These are phyloP conservation scores for Euspilapteryx auroguttella DNA, from an alignment of 2,888 invertebrate genomes.

Conservation along the genomic window DNA sequence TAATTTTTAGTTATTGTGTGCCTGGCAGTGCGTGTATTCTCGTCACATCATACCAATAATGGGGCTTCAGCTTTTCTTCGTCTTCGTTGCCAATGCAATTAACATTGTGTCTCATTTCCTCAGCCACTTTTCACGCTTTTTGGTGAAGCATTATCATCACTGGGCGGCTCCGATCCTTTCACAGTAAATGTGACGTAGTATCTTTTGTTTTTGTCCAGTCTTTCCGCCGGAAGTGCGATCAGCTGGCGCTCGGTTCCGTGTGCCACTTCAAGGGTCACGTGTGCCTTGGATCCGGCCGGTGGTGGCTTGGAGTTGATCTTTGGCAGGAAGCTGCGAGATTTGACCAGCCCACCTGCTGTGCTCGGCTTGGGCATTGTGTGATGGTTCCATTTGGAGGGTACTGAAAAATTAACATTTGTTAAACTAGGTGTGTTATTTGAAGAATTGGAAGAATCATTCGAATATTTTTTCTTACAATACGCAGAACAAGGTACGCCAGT, in stretches of 20 bases:
- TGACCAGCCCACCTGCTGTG: slow-evolving; percentile 39
- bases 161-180: slow-evolving; percentile 68
- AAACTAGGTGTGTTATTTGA: neutral
- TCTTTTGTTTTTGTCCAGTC: slow-evolving; percentile 83
- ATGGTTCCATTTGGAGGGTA: slow-evolving; percentile 75
- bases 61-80: too few relatives aligned
- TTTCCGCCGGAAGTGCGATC: slow-evolving; percentile 85
- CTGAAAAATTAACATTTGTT: slow-evolving; percentile 38
- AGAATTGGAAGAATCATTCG: too few relatives aligned
- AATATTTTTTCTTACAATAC: slow-evolving; percentile 85
- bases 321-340: slow-evolving; percentile 66
- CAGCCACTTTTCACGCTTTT: slow-evolving; percentile 34
- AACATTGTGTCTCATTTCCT: too few relatives aligned
- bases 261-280: slow-evolving; percentile 78
- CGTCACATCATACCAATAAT: too few relatives aligned
- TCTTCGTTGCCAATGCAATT: too few relatives aligned
- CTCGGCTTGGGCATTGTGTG: slow-evolving; percentile 77
- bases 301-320: slow-evolving; percentile 61
- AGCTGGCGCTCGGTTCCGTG: slow-evolving; percentile 84
- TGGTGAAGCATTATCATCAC: slow-evolving; percentile 47
- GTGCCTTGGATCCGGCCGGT: slow-evolving; percentile 33
- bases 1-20: too few relatives aligned
- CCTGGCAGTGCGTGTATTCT: too few relatives aligned
- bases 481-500: slow-evolving; percentile 87
- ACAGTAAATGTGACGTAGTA: slow-evolving; percentile 94